Evolutionary conservation across 2,888 invertebrate species (phyloP), one percentile per base, ranked within the genome.

Genomic region (Lasioglossum pauxillum): DNA sequence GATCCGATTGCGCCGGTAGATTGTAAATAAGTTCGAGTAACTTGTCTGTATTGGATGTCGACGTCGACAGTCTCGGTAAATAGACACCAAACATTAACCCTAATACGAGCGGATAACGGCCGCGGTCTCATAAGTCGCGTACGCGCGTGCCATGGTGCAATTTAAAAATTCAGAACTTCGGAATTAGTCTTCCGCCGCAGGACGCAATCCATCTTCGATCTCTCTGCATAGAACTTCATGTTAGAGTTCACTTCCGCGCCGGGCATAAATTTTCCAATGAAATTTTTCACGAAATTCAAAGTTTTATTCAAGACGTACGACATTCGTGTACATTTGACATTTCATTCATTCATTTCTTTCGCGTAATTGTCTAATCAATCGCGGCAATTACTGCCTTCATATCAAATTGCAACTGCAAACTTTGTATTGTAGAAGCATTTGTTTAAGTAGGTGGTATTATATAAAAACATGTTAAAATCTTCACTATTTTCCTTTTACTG

Each of bases 1-100:
- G 86, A 86, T 86, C 83, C 86, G 79, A 86, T 87, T 87, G 86
- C 86, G 77, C 83, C 69, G 71, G 75, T 71, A 60, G 64, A 57
- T 75, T 80, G 74, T 49, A 75, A 49, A 57, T 69, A 79, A 82
- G 79, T 78, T 80, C 44, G 53, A 49, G 75, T 69, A 82, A 71
- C 85, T 82, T 82, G 78, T 82, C 86, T 76, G 69, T 78, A 85
- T 82, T 78, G 76, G 67, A 80, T 78, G 77, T 85, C 85, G 86
- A 73, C 57, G 82, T 67, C 77, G 82, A 77, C 53, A 49, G 72
- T 46, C 73, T 46, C 31, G 85, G 76, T 80, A 83, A 82, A 87
- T 82, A 82, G 79, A 83, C 67, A 60, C 72, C 75, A 86, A 79
- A 79, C 79, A 71, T 86, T 82, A 86, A 86, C 79, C 83, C 67